These are phyloP conservation scores for Forbesichthys agassizii DNA, from an alignment of 2,113 vertebrate genomes.

Conservation along the genomic window DNA sequence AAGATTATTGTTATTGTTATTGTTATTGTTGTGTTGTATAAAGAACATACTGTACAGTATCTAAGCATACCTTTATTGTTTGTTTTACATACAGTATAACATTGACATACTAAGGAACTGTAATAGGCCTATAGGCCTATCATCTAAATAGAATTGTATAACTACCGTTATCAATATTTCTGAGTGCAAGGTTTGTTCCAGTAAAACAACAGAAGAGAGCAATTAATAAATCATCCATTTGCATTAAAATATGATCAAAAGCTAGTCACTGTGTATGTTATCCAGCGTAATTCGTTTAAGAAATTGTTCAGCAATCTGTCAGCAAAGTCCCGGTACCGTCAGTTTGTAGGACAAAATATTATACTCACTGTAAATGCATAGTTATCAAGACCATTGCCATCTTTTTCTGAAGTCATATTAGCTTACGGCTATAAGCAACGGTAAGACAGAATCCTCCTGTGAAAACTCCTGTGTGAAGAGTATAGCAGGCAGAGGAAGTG, in stretches of 20 bases:
- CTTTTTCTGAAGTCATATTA: slow-evolving; percentile 71
- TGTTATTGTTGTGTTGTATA: no score
- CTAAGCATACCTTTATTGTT: no score
- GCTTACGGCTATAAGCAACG: slow-evolving; percentile 9
- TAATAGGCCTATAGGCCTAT: background rate
- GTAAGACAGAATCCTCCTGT: slow-evolving; percentile 8
- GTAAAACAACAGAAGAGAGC: background rate
- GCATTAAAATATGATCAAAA: background rate
- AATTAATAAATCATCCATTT: background rate
- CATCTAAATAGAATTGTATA: no score
- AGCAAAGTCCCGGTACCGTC: background rate
- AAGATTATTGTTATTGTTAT: no score
- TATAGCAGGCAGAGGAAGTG: background rate
- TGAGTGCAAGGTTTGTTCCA: no score
- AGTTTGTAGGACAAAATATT: background rate
- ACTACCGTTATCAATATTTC: no score
- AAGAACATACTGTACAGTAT: no score
- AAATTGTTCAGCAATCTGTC: background rate
- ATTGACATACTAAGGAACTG: background rate
- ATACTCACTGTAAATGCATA: slow-evolving; percentile 76
- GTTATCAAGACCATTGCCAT: slow-evolving; percentile 65
- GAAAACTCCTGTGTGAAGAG: background rate
- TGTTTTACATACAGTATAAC: background rate
- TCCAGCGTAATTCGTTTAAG: background rate
- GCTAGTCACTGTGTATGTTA: background rate